Evolutionary conservation across 1,140 invertebrate species (phyloP), one percentile per base, ranked within the genome.

Genomic region (Rhagoletis pomonella): DNA sequence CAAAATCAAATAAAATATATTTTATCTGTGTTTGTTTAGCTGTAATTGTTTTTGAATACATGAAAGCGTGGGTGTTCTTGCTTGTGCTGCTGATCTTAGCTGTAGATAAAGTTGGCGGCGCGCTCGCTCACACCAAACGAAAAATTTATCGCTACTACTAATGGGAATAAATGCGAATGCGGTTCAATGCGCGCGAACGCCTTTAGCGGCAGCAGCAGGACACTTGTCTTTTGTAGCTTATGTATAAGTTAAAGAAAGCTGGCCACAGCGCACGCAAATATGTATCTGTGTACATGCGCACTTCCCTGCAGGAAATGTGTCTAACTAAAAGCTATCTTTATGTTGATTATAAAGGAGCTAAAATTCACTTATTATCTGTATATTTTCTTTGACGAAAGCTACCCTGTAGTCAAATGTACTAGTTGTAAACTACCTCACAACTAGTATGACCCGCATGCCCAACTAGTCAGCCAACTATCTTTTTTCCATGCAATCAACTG

Each of bases 21-120:
- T 81, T 81, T 81, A 81, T 81, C 73, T 81, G 73, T 81, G 73
- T 81, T 81, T 81, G 47, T 81, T 69, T 81, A 19, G 73, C n/a
- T 81, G 50, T 81, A 81, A 81, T 81, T 81, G 47, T 81, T 81
- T 29, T 81, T 55, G 44, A 29, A 9, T 12, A n/a, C 7, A 67
- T 67, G 6, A 42, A 67, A 42, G 10, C 1, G 67, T 47, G 17
- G 1, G 39, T 58, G 17, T 10, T 6, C n/a, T 10, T 77, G 14
- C n/a, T 10, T 50, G 47, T 4, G 42, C 5, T 19, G 73, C 73
- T 81, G 73, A 81, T 81, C 73, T 81, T 58, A 81, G 4, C 73
- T 0, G 47, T 42, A 29, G 67, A 73, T 73, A 73, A 73, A 47
- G 14, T 44, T n/a, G 39, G 39, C 65, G 6, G 65, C 67, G 64